A percentile compares a stretch with the other conserved stretches of the same genome.
Evolutionary conservation across 2,888 invertebrate genomes (phyloP).

Genomic region (Epirrita christyi): DNA sequence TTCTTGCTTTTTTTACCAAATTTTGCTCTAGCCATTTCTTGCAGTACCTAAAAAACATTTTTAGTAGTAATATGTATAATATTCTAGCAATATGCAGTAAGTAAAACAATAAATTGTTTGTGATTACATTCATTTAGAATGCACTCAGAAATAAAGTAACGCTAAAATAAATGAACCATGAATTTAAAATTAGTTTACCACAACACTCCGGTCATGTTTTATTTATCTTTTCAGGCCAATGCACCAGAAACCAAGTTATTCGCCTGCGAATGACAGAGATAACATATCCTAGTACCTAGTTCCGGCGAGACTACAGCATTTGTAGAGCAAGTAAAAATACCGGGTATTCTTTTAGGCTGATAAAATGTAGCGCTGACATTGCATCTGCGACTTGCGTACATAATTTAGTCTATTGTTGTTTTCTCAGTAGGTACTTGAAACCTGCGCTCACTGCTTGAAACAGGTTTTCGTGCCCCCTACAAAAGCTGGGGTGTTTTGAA

Average conservation of each 20-base stretch:
- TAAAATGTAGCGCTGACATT: slow-evolving; percentile 38
- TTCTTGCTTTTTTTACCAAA: slow-evolving; percentile 7
- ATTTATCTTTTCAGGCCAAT: slow-evolving; percentile 69
- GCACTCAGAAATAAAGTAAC: too few species aligned
- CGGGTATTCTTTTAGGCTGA: slow-evolving; percentile 21
- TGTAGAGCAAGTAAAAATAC: slow-evolving; percentile 16
- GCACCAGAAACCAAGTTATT: slow-evolving; percentile 57
- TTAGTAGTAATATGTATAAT: too few species aligned
- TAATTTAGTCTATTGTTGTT: slow-evolving; percentile 54
- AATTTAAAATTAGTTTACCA: slow-evolving; percentile 42
- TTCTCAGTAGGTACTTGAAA: slow-evolving; percentile 41
- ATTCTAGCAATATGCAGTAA: too few species aligned
- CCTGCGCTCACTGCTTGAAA: slow-evolving; percentile 42
- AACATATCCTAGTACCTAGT: slow-evolving; percentile 61
- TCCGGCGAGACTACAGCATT: slow-evolving; percentile 30
- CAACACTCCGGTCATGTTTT: slow-evolving; percentile 51
- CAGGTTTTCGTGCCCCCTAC: slow-evolving; percentile 64
- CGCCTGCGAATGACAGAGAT: slow-evolving; percentile 59
- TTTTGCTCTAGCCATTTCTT: background rate
- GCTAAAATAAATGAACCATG: background rate
- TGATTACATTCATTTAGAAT: too few species aligned
- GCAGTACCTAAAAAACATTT: too few species aligned
- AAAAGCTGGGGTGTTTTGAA: slow-evolving; percentile 56
- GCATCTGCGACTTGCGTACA: slow-evolving; percentile 34
- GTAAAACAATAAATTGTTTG: too few species aligned